Evolutionary conservation across 2,888 invertebrate species (phyloP), one percentile per base, ranked within the genome.

Genomic region (Scaeva pyrastri): DNA sequence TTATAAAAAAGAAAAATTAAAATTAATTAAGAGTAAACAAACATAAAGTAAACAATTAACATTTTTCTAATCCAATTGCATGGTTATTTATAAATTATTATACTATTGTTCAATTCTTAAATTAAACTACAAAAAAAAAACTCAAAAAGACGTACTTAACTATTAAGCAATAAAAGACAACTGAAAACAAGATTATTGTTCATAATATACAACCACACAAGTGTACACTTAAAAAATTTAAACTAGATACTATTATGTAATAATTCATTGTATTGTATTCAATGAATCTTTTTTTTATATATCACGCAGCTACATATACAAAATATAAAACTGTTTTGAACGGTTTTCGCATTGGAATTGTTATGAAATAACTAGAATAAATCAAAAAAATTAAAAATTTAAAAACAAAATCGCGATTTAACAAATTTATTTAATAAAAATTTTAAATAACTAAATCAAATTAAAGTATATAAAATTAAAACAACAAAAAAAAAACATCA

Each of bases 11-110:
- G 39, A 91, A 91, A 66, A 88, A 89, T 74, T 88, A 83, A 39
- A 88, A 89, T 72, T 88, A 87, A 43, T 89, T 90, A 60, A 92
- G 92, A 55, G 90, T 91, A 56, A 88, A 31, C 87, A 92, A 88
- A 31, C 87, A 92, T 91, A 87, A 88, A 87, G 21, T 90, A 90
- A 88, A 88, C 88, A 48, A 60, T 12, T 66, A 66, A 66, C 66
- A 83, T 93, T 89, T 93, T 93, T 90, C 90, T 91, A 72, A 91
- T 89, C 87, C 92, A 82, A 78, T 73, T 81, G 84, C 84, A 88
- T 78, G 86, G 71, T 86, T 52, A 82, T 71, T 82, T 77, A 72
- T 83, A 83, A 87, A 87, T 79, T 73, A 73, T 39, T 85, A 76
- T 39, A 36, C n/a, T 79, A 75, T 72, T 64, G 60, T 62, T 75